Evolutionary conservation across 2,113 vertebrate genomes (phyloP).

Genomic region (Struthidea cinerea): DNA sequence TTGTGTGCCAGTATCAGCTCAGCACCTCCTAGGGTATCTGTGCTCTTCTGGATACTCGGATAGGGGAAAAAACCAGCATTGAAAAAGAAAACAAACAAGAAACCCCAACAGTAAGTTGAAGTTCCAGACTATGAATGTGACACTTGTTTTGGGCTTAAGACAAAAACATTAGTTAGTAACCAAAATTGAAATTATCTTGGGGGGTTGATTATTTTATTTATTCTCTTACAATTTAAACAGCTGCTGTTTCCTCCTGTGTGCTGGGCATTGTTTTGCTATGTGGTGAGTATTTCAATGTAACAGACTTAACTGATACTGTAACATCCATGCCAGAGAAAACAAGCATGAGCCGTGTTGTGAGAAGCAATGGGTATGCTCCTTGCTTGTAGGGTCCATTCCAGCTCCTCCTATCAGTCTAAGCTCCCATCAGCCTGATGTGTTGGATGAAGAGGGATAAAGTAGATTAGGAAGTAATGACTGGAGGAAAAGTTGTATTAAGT

Average conservation of each 20-base stretch:
- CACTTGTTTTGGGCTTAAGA: background rate
- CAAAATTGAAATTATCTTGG: background rate
- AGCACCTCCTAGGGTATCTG: background rate
- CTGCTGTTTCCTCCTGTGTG: background rate
- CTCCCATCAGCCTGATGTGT: background rate
- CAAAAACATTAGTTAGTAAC: background rate
- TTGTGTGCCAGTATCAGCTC: background rate
- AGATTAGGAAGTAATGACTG: background rate
- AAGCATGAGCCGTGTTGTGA: background rate
- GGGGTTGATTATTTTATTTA: background rate
- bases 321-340: background rate
- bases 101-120: rapidly evolving
- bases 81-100: background rate
- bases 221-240: background rate
- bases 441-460: background rate
- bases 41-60: rapidly evolving
- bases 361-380: background rate
- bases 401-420: background rate
- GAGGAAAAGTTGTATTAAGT: background rate
- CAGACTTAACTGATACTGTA: background rate
- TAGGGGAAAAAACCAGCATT: background rate
- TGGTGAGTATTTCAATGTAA: background rate
- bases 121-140: background rate
- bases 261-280: background rate
- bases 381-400: background rate